A percentile compares a stretch with the other conserved stretches of the same genome.
These are phyloP conservation scores for Trachelipus rathkii DNA, from an alignment of 1,140 invertebrate genomes.

Conservation along the genomic window DNA sequence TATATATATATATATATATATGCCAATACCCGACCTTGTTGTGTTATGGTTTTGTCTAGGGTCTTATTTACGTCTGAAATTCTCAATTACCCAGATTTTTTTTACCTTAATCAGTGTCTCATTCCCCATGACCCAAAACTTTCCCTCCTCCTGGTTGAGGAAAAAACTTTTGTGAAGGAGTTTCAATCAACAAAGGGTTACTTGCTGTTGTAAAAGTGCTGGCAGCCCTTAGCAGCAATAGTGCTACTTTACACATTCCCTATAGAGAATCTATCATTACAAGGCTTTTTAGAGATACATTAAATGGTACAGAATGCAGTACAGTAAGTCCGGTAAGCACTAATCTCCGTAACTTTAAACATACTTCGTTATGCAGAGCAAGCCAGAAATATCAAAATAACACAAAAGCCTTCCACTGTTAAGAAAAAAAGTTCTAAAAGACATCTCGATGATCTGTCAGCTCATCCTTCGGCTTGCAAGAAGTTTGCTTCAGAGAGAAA, in stretches of 20 bases:
- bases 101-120: too few relatives aligned
- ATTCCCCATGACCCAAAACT: too few relatives aligned
- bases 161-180: conserved; percentile 35
- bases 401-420: conserved; percentile 59
- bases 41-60: too few relatives aligned
- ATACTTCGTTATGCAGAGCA: conserved; percentile 84
- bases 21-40: too few relatives aligned
- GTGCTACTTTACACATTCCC: neutral
- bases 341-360: conserved; percentile 81
- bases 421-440: conserved; percentile 25
- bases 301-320: conserved; percentile 77
- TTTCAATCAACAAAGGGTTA: conserved; percentile 39
- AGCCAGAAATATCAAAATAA: conserved; percentile 83
- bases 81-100: too few relatives aligned
- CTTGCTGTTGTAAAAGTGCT: conserved; percentile 35
- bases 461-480: conserved; percentile 22
- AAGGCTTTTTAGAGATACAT: conserved; percentile 59
- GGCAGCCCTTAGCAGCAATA: conserved; percentile 28
- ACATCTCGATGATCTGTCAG: conserved; percentile 30
- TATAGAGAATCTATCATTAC: conserved; percentile 36
- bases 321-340: conserved; percentile 83
- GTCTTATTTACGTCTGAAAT: too few relatives aligned
- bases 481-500: neutral
- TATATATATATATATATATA: too few relatives aligned
- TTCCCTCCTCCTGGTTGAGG: too few relatives aligned